phyloP scores from a whole-genome alignment of 2,113 vertebrate genomes.

The Gila orcuttii region DNA sequence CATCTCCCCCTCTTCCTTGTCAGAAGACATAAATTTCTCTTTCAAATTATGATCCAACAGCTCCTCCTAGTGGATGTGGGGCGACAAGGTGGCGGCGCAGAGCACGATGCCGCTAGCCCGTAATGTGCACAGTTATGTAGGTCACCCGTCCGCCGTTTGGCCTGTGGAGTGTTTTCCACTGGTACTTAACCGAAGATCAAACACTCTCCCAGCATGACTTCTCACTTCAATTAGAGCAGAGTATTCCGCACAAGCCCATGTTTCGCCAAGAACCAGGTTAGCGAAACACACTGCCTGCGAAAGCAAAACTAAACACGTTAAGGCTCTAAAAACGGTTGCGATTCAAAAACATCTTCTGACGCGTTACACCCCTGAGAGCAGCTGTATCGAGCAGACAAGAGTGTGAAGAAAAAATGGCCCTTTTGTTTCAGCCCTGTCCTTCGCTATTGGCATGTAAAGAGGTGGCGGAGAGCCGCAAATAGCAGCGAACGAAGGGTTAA shows the following conservation, averaged over 20 bases:
- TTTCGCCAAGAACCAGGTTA: constrained; percentile 41
- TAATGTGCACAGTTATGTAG: constrained; percentile 64
- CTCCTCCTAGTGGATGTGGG: constrained; percentile 90
- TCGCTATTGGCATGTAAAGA: constrained; percentile 59
- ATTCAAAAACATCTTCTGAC: constrained; percentile 40
- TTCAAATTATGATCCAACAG: constrained; percentile 83
- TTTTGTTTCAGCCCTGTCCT: constrained; percentile 52
- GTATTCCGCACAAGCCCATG: neutral
- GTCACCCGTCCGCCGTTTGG: constrained; percentile 67
- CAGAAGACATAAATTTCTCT: neutral
- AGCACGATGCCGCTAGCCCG: constrained; percentile 61
- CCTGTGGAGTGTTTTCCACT: constrained; percentile 62
- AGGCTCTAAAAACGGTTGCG: constrained; percentile 32
- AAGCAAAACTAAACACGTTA: constrained; percentile 16
- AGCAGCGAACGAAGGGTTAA: constrained; percentile 73
- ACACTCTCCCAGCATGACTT: constrained; percentile 56
- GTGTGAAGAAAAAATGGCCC: constrained; percentile 42
- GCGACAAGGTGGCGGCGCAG: constrained; percentile 73
- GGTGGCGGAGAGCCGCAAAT: constrained; percentile 61
- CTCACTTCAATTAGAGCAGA: constrained; percentile 59
- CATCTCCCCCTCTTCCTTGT: constrained; percentile 35
- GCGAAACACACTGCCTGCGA: constrained; percentile 24
- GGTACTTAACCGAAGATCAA: constrained; percentile 56
- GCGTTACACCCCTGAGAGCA: constrained; percentile 46
- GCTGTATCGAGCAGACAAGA: constrained; percentile 53